A percentile compares a stretch with the other conserved stretches of the same genome.
Evolutionary conservation across 2,113 vertebrate genomes (phyloP).

Genomic region (Acanthochromis polyacanthus): DNA sequence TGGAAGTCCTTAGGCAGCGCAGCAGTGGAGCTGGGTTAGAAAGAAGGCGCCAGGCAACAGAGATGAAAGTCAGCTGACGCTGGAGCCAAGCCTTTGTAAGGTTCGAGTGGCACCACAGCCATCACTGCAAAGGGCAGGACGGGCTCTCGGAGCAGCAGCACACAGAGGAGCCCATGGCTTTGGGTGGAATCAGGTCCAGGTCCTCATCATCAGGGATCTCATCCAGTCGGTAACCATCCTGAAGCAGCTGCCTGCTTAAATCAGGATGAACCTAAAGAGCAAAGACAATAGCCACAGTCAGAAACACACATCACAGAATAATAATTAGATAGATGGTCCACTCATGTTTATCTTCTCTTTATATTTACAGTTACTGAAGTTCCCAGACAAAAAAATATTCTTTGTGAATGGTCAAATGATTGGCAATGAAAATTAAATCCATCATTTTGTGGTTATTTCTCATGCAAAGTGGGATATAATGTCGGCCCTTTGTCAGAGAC

Average conservation of each 20-base stretch:
- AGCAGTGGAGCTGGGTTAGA: slow-evolving; percentile 39
- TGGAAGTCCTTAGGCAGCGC: slow-evolving; percentile 56
- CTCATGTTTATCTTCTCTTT: no score
- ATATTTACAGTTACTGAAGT: no score
- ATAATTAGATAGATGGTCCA: no score
- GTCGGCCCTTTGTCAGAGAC: no score
- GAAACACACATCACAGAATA: neutral
- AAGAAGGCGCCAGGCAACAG: slow-evolving; percentile 41
- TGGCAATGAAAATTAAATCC: no score
- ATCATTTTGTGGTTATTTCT: no score
- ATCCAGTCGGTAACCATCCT: slow-evolving; percentile 95
- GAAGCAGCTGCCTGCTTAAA: slow-evolving; percentile 92
- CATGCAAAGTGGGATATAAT: no score
- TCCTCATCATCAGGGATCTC: slow-evolving; percentile 97
- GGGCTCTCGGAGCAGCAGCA: slow-evolving; percentile 87
- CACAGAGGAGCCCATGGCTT: slow-evolving; percentile 88
- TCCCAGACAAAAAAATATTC: no score
- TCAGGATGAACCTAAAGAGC: slow-evolving; percentile 93
- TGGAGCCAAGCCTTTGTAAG: slow-evolving; percentile 13
- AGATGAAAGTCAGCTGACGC: slow-evolving; percentile 30
- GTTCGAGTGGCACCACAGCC: slow-evolving; percentile 3
- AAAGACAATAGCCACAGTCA: neutral
- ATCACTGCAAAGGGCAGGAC: slow-evolving; percentile 91
- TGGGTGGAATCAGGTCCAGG: slow-evolving; percentile 96
- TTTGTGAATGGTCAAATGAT: no score